A percentile compares a stretch with the other conserved stretches of the same genome.
Evolutionary conservation across 1,140 invertebrate genomes (phyloP).

Genomic region (Danaus melanippus): DNA sequence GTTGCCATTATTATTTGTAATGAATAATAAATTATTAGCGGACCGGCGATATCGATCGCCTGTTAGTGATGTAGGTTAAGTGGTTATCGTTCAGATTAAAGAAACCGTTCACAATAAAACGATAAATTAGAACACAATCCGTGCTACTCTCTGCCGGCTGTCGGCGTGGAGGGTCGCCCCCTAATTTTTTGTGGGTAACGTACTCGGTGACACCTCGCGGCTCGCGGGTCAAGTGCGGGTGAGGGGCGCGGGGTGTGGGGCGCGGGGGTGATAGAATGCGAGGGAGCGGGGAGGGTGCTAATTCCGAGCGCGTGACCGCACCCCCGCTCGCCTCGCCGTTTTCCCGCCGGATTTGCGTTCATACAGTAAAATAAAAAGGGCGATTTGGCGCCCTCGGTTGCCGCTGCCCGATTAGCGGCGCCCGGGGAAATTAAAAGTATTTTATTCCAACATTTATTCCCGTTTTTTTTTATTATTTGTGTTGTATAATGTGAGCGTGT

Average conservation of each 20-base stretch:
- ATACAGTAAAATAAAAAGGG: slow-evolving; percentile 70
- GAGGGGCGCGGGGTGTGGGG: slow-evolving; percentile 24
- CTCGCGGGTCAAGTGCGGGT: slow-evolving; percentile 54
- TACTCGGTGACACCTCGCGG: slow-evolving; percentile 55
- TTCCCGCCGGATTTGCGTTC: slow-evolving; percentile 69
- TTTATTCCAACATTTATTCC: slow-evolving; percentile 68
- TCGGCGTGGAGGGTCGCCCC: slow-evolving; percentile 25
- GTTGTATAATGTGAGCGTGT: slow-evolving; percentile 50
- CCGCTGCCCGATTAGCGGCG: slow-evolving; percentile 66
- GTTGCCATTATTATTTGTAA: slow-evolving; percentile 12
- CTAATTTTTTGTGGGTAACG: slow-evolving; percentile 58
- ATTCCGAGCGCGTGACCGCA: slow-evolving; percentile 60
- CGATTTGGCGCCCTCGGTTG: slow-evolving; percentile 66
- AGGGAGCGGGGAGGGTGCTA: slow-evolving; percentile 32
- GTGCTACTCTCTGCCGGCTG: slow-evolving; percentile 27
- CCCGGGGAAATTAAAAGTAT: slow-evolving; percentile 71
- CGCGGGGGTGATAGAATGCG: no score
- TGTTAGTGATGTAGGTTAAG: slow-evolving; percentile 19
- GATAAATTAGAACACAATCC: slow-evolving; percentile 63
- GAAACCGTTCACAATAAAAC: slow-evolving; percentile 55
- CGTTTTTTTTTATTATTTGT: slow-evolving; percentile 49
- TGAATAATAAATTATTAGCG: slow-evolving; percentile 1
- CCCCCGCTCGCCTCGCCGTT: slow-evolving; percentile 35
- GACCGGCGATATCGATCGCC: not conserved
- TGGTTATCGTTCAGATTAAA: slow-evolving; percentile 34